Evolutionary conservation across 1,140 invertebrate species (phyloP), one percentile per base, ranked within the genome.

Genomic region (Apis dorsata): DNA sequence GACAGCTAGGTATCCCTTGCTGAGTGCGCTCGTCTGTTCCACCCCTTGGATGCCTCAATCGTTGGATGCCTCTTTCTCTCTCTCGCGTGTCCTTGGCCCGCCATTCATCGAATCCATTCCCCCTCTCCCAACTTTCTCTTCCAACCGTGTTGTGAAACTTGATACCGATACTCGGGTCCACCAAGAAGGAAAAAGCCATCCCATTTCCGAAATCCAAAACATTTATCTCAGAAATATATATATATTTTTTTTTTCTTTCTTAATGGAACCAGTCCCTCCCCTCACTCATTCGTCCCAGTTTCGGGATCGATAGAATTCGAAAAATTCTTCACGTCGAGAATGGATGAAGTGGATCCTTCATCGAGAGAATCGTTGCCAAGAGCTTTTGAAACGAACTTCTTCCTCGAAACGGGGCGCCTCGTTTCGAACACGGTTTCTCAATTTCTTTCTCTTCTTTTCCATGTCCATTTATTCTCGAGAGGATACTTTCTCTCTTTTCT

Each of bases 11-110:
- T 85, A 85, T 87, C 86, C 86, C 83, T 85, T 84, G 89, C 88
- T 91, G 88, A 91, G 89, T 90, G 88, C 83, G 88, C 88, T 89
- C 86, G 86, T 86, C 88, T 88, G 86, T 87, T 86, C 85, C 76
- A 34, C 51, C 66, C 55, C 34, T 34, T 44, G 72, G 86, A 81
- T 81, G 77, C 81, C 82, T 83, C 73, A 62, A 34, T 34, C n/a
- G 72, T 77, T 69, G 34, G 34, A 34, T 34, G 71, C 85, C 79
- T 74, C 76, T 62, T 83, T 24, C 24, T 24, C 66, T 55, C 78
- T 21, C 34, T 59, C 49, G 59, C 82, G 53, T 57, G 82, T 75
- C 63, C 74, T 78, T 79, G 53, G 77, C 70, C 68, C 53, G n/a
- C 66, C 59, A 60, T n/a, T 11, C 71, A 53, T 24, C 57, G 73